Base-by-base conservation (phyloP, 2,113 vertebrate genomes). In the human (Homo sapiens) region DNA sequence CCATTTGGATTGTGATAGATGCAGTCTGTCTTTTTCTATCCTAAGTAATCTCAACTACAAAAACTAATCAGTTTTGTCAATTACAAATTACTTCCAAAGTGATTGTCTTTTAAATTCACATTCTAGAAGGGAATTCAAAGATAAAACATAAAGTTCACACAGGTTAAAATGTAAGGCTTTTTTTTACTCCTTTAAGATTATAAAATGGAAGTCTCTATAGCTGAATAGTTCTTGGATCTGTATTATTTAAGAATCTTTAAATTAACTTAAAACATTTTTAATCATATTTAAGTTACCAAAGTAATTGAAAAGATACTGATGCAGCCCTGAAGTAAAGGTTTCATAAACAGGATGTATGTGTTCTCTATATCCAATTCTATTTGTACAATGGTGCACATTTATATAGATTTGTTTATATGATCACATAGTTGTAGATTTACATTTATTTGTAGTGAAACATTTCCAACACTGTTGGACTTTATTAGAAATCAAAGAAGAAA, bases 51-150 rank as follows among this genome's bases (percentile, higher is more conserved):
- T 61, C 14, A 86, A 86, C 32, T 48, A 45, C 32, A 97, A 96
- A 96, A 98, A 85, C 91, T 72, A 95, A 96, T 40, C 30, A 86
- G 66, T 57, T 90, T 64, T 97, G 94, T 4, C 83, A 66, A 91
- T 79, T 89, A 73, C 61, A 88, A 88, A 93, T 95, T 85, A 50
- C 87, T 96, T 97, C 61, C 38, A 55, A 52, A 94, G 68, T 59
- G 16, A 90, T 88, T 95, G 35, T 61, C 66, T 90, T 64, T 97
- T 84, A 95, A 94, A 97, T 86, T 97, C 57, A 80, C 52, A 75
- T 93, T 98, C 0, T 87, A 12, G 70, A 72, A 97, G 85, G 48
- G n/a, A 90, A 95, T 38, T 97, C 17, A 98, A 92, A 50, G 76
- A 17, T 43, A 94, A 81, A 89, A 23, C 48, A 93, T 30, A 73